Conservation (phyloP, 2,797 vertebrate genomes). For the Amphiprion clarkii region DNA sequence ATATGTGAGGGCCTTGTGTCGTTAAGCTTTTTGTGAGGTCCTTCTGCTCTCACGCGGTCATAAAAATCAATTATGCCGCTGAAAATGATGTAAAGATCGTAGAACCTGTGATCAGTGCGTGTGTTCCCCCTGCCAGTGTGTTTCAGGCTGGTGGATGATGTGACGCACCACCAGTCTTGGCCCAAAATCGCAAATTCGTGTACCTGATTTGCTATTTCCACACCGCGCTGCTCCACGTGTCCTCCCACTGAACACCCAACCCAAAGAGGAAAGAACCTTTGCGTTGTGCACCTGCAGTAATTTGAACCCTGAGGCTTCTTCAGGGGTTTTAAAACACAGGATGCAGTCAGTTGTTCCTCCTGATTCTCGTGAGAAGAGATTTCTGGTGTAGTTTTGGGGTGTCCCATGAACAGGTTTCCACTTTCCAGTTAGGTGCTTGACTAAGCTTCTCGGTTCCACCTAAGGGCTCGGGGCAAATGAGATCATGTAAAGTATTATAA, state of each 20-base stretch:
- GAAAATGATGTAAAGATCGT: neutral
- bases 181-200: neutral
- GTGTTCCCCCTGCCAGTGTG: neutral
- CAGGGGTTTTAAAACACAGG: slow-evolving; percentile 1
- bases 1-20: neutral
- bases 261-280: neutral
- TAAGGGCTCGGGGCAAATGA: neutral
- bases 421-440: slow-evolving; percentile 2
- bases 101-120: neutral
- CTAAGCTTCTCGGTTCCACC: slow-evolving; percentile 21
- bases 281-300: neutral
- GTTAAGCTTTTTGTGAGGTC: neutral
- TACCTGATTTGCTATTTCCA: neutral
- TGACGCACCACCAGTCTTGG: neutral
- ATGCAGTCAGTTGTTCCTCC: slow-evolving; percentile 19
- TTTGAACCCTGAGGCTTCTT: neutral
- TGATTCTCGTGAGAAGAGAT: slow-evolving; percentile 5
- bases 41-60: neutral
- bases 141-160: neutral
- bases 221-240: neutral
- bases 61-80: neutral
- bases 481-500: neutral
- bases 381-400: neutral
- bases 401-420: neutral
- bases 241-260: slow-evolving; percentile 5